Evolutionary conservation across 2,888 invertebrate genomes (phyloP).

Genomic region (Deilephila elpenor): DNA sequence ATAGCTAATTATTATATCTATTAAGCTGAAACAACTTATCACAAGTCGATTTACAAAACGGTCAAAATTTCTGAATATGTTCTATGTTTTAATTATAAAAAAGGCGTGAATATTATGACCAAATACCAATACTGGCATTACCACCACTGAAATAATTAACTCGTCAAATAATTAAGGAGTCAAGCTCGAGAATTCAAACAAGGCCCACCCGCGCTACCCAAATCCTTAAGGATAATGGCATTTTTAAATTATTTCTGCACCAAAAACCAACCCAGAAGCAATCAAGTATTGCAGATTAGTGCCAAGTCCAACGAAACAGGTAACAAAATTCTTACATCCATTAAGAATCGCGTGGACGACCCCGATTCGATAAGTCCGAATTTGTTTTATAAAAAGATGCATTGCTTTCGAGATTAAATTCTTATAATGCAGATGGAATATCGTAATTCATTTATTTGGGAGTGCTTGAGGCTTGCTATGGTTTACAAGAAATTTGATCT

Average conservation of each 20-base stretch:
- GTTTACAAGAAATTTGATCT: too few relatives aligned
- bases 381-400: constrained; percentile 22
- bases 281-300: constrained; percentile 40
- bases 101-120: background rate
- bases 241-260: constrained; percentile 25
- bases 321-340: constrained; percentile 37
- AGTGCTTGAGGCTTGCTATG: background rate
- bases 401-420: constrained; percentile 1
- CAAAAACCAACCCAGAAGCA: constrained; percentile 39
- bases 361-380: constrained; percentile 16
- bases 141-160: constrained; percentile 11
- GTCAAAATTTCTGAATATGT: too few relatives aligned
- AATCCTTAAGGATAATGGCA: constrained; percentile 16
- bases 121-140: background rate
- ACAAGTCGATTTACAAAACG: too few relatives aligned
- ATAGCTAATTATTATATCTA: too few relatives aligned
- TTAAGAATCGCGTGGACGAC: constrained; percentile 29
- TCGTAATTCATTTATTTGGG: background rate
- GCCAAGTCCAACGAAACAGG: constrained; percentile 36
- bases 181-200: background rate
- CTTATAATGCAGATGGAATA: background rate
- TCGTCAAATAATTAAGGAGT: background rate
- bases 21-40: too few relatives aligned
- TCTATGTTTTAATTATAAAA: too few relatives aligned
- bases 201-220: constrained; percentile 6